Evolutionary conservation across 2,797 vertebrate species (phyloP).

Genomic region (Delichon dasypus): DNA sequence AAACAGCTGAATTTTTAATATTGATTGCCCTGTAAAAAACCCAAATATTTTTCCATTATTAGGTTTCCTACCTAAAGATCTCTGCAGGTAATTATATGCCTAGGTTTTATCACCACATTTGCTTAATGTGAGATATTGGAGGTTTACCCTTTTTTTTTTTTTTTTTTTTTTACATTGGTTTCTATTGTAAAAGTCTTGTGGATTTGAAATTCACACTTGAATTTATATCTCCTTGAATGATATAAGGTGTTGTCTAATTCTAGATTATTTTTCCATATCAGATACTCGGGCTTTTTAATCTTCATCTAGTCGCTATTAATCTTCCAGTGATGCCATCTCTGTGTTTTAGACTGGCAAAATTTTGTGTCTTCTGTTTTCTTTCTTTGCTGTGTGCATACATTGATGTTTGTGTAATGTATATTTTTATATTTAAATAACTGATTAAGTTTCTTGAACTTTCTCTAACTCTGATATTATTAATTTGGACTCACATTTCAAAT

Average conservation of each 20-base stretch:
- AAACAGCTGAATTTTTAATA: neutral
- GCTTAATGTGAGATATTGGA: neutral
- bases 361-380: neutral
- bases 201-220: neutral
- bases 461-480: neutral
- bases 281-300: neutral
- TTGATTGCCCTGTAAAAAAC: neutral
- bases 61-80: neutral
- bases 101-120: neutral
- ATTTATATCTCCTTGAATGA: neutral
- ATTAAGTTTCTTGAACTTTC: neutral
- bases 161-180: neutral
- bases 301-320: neutral
- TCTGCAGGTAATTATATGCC: neutral
- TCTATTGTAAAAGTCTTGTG: neutral
- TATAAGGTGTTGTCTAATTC: neutral
- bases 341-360: neutral
- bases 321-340: neutral
- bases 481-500: neutral
- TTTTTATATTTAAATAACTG: neutral
- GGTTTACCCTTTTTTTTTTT: neutral
- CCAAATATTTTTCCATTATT: neutral
- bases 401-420: neutral
- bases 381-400: neutral
- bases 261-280: neutral